Evolutionary conservation across 2,113 vertebrate species (phyloP).

Genomic region (Heteronetta atricapilla): DNA sequence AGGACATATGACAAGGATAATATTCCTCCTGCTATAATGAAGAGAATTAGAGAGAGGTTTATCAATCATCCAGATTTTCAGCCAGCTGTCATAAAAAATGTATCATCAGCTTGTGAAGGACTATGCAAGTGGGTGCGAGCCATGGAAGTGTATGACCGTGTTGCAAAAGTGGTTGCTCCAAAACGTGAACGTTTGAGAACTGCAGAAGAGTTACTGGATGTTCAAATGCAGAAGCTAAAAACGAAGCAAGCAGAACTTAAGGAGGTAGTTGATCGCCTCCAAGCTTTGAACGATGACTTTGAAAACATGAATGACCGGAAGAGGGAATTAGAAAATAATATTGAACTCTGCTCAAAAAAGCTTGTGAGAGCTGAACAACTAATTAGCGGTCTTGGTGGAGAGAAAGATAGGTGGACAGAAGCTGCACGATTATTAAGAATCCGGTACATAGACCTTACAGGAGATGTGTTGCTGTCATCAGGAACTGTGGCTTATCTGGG

Average conservation of each 20-base stretch:
- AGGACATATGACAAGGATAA: constrained; percentile 89
- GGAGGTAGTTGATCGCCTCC: constrained; percentile 83
- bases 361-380: constrained; percentile 87
- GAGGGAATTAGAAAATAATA: constrained; percentile 83
- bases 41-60: constrained; percentile 88
- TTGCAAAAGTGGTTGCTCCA: constrained; percentile 90
- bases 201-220: constrained; percentile 78
- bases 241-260: constrained; percentile 88
- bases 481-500: constrained; percentile 90
- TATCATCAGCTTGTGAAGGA: constrained; percentile 92
- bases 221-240: constrained; percentile 84
- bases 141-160: constrained; percentile 90
- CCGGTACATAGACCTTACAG: constrained; percentile 85
- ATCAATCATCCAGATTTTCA: constrained; percentile 89
- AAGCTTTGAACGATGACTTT: constrained; percentile 84
- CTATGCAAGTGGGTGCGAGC: constrained; percentile 94
- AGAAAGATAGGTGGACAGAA: constrained; percentile 93
- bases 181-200: constrained; percentile 82
- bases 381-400: constrained; percentile 90
- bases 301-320: constrained; percentile 85
- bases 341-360: constrained; percentile 90
- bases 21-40: constrained; percentile 82
- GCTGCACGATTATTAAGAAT: constrained; percentile 80
- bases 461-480: constrained; percentile 89
- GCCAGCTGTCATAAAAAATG: constrained; percentile 87